Conservation (phyloP, 2,888 invertebrate species). For the Archaeoteleia sp. region DNA sequence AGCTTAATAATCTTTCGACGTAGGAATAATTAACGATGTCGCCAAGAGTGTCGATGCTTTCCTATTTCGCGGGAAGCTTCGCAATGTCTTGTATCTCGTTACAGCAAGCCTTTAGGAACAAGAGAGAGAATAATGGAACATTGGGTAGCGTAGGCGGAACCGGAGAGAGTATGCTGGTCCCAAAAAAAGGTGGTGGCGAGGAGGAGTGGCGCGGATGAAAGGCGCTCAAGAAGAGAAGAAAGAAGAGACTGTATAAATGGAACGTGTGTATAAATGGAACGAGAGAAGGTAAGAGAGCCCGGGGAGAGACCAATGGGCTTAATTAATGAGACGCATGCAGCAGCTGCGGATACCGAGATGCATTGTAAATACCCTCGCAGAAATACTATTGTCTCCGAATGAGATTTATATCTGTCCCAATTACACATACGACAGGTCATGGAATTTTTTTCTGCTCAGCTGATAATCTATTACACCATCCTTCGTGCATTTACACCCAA, state of each 20-base stretch:
- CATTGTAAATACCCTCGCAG: constrained; percentile 68
- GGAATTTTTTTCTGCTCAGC: constrained; percentile 56
- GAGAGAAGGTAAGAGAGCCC: constrained; percentile 9
- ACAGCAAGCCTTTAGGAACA: constrained; percentile 14
- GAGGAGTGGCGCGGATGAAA: constrained; percentile 39
- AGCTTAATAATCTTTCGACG: too few species aligned
- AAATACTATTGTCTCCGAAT: constrained; percentile 72
- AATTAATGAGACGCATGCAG: constrained; percentile 74
- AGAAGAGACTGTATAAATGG: constrained; percentile 25
- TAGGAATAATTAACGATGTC: too few species aligned
- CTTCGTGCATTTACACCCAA: constrained; percentile 41
- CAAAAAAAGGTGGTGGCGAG: constrained; percentile 36
- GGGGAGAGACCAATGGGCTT: constrained; percentile 59
- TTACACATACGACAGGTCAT: constrained; percentile 63
- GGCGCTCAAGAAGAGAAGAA: constrained; percentile 40
- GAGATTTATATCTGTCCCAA: constrained; percentile 73
- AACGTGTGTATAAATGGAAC: constrained; percentile 12
- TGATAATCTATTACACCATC: constrained; percentile 39
- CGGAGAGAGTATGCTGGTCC: constrained; percentile 13
- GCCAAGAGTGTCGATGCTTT: neutral
- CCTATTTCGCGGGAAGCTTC: constrained; percentile 5
- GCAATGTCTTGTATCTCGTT: constrained; percentile 7
- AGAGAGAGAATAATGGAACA: constrained; percentile 39
- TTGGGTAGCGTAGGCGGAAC: constrained; percentile 33
- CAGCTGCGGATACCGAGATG: constrained; percentile 70